Percentiles rank a stretch among this genome's conserved stretches.
These are phyloP conservation scores for Eupsilia transversa DNA, from an alignment of 2,888 invertebrate genomes.

Conservation along the genomic window DNA sequence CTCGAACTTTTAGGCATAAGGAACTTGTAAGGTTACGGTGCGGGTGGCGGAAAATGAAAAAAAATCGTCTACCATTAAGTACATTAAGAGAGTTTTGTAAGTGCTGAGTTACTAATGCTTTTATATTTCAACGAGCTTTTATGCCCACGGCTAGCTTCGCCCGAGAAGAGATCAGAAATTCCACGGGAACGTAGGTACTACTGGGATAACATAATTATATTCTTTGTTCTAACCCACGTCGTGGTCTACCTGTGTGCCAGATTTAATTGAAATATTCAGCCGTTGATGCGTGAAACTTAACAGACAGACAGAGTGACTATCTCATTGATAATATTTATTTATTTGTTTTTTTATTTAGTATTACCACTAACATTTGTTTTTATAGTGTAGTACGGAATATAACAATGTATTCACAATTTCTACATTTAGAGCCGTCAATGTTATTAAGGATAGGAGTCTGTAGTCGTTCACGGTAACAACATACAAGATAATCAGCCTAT, in stretches of 20 bases:
- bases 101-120: not conserved
- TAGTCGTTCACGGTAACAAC: not conserved
- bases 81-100: not conserved
- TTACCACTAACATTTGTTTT: too few species aligned
- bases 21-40: not conserved
- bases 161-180: not conserved
- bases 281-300: too few species aligned
- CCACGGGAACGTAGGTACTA: not conserved
- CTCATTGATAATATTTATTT: not conserved
- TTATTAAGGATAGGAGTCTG: not conserved
- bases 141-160: not conserved
- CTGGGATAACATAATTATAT: too few species aligned
- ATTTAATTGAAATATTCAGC: too few species aligned
- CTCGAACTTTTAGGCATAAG: conserved; percentile 6
- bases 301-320: too few species aligned
- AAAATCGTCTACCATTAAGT: not conserved
- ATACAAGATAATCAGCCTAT: too few species aligned
- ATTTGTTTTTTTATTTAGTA: too few species aligned
- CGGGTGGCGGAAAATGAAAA: not conserved
- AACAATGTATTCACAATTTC: too few species aligned
- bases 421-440: too few species aligned
- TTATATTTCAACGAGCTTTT: not conserved
- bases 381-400: too few species aligned
- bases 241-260: too few species aligned
- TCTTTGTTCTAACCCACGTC: too few species aligned